Evolutionary conservation across 2,888 invertebrate genomes (phyloP).

Genomic region (Dioctria linearis): DNA sequence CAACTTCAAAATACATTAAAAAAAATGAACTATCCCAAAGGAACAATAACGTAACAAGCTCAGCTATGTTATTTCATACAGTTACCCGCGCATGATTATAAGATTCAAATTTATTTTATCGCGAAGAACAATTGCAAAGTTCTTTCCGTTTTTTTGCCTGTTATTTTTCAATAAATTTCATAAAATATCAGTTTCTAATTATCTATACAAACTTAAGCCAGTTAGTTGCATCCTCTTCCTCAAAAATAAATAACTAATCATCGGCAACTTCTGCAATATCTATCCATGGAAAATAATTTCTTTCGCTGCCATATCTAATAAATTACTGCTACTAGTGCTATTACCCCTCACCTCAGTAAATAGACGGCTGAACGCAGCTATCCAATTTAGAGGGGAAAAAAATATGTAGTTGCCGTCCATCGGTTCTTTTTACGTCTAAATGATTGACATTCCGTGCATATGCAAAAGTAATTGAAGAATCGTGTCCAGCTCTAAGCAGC

Average conservation of each 20-base stretch:
- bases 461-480: neutral
- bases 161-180: neutral
- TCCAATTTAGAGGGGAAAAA: neutral
- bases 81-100: no score
- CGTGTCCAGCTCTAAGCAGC: neutral
- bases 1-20: no score
- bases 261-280: neutral
- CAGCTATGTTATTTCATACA: no score
- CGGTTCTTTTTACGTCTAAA: neutral
- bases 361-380: neutral
- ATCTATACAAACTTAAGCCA: neutral
- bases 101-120: no score
- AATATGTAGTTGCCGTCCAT: neutral
- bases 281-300: neutral
- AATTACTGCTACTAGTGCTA: neutral
- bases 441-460: neutral
- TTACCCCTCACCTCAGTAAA: neutral
- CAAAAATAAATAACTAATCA: neutral
- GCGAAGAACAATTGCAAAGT: no score
- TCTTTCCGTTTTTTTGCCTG: no score
- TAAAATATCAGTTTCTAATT: neutral
- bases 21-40: no score
- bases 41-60: no score
- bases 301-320: neutral
- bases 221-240: neutral